phyloP scores from a whole-genome alignment of 1,140 invertebrate species.

The Macrocentrus cingulum region DNA sequence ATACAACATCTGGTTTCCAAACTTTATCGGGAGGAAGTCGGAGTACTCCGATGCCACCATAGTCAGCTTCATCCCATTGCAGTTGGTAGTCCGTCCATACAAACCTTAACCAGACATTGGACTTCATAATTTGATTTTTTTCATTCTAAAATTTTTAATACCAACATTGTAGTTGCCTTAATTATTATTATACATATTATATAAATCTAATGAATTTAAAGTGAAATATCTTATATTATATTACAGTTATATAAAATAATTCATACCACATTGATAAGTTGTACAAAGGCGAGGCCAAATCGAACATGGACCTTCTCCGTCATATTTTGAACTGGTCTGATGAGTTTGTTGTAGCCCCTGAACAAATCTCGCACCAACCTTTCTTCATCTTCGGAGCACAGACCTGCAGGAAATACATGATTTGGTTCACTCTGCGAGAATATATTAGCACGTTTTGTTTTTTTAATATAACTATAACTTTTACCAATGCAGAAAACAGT shows the following conservation, averaged over 20 bases:
- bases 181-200: slow-evolving; percentile 14
- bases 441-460: too few species aligned
- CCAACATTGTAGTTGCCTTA: not conserved
- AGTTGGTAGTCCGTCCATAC: slow-evolving; percentile 98
- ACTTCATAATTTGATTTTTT: slow-evolving; percentile 99
- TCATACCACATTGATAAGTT: slow-evolving; percentile 96
- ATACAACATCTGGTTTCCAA: slow-evolving; percentile 99
- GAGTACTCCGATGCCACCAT: slow-evolving; percentile 94
- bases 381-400: slow-evolving; percentile 93
- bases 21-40: slow-evolving; percentile 97
- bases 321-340: slow-evolving; percentile 96
- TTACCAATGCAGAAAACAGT: slow-evolving; percentile 49
- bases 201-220: slow-evolving; percentile 23
- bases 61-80: slow-evolving; percentile 96
- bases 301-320: slow-evolving; percentile 94
- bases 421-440: too few species aligned
- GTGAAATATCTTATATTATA: slow-evolving; percentile 12
- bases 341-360: slow-evolving; percentile 97
- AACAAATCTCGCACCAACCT: slow-evolving; percentile 94
- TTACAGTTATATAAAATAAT: slow-evolving; percentile 16
- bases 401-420: slow-evolving; percentile 54
- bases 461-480: too few species aligned
- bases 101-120: slow-evolving; percentile 95
- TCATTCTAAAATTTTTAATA: slow-evolving; percentile 88
- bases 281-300: slow-evolving; percentile 96